Evolutionary conservation across 2,888 invertebrate genomes (phyloP).

Genomic region (Arge pagana): DNA sequence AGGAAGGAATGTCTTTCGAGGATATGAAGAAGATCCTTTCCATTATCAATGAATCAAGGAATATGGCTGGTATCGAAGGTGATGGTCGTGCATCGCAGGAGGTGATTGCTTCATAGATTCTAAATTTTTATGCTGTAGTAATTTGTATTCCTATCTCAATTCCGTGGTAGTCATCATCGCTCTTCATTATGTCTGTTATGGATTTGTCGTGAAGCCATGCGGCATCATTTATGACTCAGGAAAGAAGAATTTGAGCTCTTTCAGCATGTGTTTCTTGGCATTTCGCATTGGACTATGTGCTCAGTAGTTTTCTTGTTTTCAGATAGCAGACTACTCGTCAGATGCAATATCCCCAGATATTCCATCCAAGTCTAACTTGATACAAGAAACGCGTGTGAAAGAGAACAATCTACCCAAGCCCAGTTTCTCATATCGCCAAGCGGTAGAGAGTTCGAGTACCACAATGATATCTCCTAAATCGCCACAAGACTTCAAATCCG

Average conservation of each 20-base stretch:
- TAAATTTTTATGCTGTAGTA: no score
- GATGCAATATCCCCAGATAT: background rate
- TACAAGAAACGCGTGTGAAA: background rate
- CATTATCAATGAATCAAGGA: slow-evolving; percentile 35
- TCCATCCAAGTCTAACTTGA: background rate
- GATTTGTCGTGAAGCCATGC: no score
- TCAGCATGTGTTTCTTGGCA: no score
- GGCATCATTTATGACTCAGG: no score
- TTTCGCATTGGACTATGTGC: no score
- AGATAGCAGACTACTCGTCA: background rate
- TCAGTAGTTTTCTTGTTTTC: background rate
- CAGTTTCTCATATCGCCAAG: slow-evolving; percentile 6
- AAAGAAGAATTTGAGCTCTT: no score
- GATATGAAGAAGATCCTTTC: slow-evolving; percentile 38
- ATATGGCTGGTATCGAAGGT: slow-evolving; percentile 27
- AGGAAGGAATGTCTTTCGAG: slow-evolving; percentile 29
- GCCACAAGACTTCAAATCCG: no score
- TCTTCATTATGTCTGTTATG: no score
- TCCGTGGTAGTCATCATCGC: no score
- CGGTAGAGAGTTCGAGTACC: background rate
- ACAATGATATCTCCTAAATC: no score
- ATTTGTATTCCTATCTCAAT: no score
- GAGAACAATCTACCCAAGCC: background rate
- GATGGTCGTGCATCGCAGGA: slow-evolving; percentile 6
- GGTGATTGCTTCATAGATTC: no score